Base-by-base conservation (phyloP, 2,888 invertebrate species). In the Cantharis nigra region DNA sequence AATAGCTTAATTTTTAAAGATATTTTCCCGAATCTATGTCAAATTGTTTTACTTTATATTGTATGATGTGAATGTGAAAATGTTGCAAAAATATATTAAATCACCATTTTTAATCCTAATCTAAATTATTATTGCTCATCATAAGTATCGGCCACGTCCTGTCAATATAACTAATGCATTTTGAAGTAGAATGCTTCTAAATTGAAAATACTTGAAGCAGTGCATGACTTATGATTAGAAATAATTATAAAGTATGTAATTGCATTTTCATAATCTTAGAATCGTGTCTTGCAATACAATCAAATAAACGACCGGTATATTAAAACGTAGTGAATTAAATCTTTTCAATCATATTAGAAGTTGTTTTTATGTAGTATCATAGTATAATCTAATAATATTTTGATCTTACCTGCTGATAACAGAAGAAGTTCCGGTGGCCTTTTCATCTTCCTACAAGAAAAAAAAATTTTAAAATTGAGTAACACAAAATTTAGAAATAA, bases 381-480 rank as follows among this genome's bases (percentile, higher is more conserved):
- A 67, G 23, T n/a, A 67, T 67, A 67, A 67, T 67, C 26, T 23
- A 67, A 67, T 23, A 67, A n/a, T 23, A 67, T 67, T 67, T 23
- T 67, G 65, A 67, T 83, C 89, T 87, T 85, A 91, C 91, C 91
- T 86, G 90, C 89, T 85, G 90, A 88, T 84, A 90, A 85, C 49
- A 90, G 87, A 82, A 90, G 87, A 91, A 90, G 87, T 86, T 89
- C 90, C 85, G 89, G 85, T 74, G 88, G 89, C 85, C 89, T 89
- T 86, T 88, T 90, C 91, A 91, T 91, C 80, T 83, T 89, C 62
- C 78, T 78, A 72, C 16, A 78, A 78, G 71, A 20, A 75, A 78
- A 20, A 62, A 78, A 18, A 71, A 49, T 30, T 73, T 74, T 71
- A 78, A 14, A 65, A 13, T 71, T 74, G 16, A 62, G 74, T 13